Evolutionary conservation across 2,797 vertebrate species (phyloP).

Genomic region (Lacerta viridis): DNA sequence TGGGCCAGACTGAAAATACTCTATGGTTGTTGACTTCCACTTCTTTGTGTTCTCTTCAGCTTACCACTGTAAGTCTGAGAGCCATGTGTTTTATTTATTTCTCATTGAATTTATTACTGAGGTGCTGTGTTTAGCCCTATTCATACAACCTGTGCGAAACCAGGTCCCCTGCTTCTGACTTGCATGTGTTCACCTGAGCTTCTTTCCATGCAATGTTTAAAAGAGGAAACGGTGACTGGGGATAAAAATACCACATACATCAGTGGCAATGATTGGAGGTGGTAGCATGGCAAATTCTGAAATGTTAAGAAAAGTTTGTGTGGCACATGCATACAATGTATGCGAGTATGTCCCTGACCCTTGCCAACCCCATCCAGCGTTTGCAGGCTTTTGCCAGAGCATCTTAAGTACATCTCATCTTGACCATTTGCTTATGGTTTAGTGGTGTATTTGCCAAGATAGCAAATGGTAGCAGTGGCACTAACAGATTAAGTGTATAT

Average conservation of each 20-base stretch:
- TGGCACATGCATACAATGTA: neutral
- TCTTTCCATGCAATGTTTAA: neutral
- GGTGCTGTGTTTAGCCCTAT: neutral
- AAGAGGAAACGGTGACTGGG: too few species aligned
- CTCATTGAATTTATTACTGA: neutral
- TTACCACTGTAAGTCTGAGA: neutral
- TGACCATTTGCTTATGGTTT: neutral
- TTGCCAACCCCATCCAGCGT: neutral
- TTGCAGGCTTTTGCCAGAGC: neutral
- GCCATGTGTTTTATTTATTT: neutral
- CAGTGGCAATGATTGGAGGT: too few species aligned
- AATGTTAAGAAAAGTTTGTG: neutral
- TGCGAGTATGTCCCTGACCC: neutral
- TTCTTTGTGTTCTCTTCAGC: neutral
- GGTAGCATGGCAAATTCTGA: too few species aligned
- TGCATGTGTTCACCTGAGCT: neutral
- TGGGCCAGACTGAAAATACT: neutral
- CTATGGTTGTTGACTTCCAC: neutral
- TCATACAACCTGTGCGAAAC: neutral
- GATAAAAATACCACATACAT: too few species aligned
- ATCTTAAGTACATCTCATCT: neutral
- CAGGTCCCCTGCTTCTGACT: too few species aligned
- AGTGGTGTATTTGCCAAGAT: neutral
- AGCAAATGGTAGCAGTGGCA: neutral
- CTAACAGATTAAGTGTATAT: neutral